Evolutionary conservation across 2,888 invertebrate genomes (phyloP).

Genomic region (Philereme transversata): DNA sequence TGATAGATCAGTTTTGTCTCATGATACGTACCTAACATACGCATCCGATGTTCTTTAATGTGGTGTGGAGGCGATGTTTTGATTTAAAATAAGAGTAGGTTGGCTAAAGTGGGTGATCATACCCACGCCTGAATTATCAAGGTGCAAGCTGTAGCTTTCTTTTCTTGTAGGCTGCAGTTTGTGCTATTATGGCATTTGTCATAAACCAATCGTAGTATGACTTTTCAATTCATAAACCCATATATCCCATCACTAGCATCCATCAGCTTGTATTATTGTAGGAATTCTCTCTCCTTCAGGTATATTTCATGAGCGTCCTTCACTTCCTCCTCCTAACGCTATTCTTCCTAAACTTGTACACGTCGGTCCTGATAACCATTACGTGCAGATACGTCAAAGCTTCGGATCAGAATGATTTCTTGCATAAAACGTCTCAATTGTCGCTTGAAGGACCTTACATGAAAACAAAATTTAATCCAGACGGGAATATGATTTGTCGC

Average conservation of each 20-base stretch:
- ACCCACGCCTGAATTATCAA: constrained; percentile 10
- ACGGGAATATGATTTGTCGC: constrained; percentile 71
- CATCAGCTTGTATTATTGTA: too few relatives aligned
- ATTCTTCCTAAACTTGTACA: constrained; percentile 75
- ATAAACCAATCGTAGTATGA: neutral
- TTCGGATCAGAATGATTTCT: constrained; percentile 53
- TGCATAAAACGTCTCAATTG: constrained; percentile 45
- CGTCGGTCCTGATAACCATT: constrained; percentile 66
- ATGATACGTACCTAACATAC: too few relatives aligned
- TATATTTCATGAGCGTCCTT: constrained; percentile 76
- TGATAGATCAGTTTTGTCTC: too few relatives aligned
- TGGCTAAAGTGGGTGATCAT: constrained; percentile 16
- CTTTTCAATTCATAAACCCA: neutral
- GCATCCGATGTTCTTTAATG: too few relatives aligned
- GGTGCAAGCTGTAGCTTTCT: neutral
- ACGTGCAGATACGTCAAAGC: constrained; percentile 70
- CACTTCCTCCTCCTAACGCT: constrained; percentile 76
- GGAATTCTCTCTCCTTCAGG: constrained; percentile 56
- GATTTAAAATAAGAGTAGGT: constrained; percentile 13
- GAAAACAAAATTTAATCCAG: constrained; percentile 52
- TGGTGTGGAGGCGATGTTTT: constrained; percentile 14
- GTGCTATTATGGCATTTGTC: neutral
- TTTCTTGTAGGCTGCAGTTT: neutral
- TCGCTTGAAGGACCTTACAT: constrained; percentile 53
- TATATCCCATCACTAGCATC: too few relatives aligned